These are phyloP conservation scores for Paragorgia papillata DNA, from an alignment of 92 coral and sea anemone species.

Conservation along the genomic window DNA sequence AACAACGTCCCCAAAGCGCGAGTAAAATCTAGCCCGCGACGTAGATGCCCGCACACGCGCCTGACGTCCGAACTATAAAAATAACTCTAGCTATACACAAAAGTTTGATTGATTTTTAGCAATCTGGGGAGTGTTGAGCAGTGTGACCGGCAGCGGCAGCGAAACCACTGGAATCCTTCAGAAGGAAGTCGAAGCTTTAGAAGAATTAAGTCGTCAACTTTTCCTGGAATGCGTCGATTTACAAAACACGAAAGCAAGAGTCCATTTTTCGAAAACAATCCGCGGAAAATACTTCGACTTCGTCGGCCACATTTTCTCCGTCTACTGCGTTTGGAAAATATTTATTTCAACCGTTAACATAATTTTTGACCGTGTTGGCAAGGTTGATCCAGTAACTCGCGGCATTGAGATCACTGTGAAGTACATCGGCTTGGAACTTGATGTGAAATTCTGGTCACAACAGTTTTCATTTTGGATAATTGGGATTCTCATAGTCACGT, in stretches of 20 bases:
- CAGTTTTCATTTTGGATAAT: constrained; percentile 88
- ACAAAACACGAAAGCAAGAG: constrained; percentile 86
- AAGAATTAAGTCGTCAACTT: constrained; percentile 95
- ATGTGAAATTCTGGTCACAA: constrained; percentile 95
- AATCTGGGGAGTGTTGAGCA: constrained; percentile 88
- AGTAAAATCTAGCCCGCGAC: no score
- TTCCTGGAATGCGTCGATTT: constrained; percentile 93
- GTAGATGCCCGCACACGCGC: no score
- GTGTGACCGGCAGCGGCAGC: constrained; percentile 62
- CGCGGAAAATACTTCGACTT: constrained; percentile 98
- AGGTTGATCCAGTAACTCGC: constrained; percentile 94
- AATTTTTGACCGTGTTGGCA: constrained; percentile 97
- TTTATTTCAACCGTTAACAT: constrained; percentile 98
- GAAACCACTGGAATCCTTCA: constrained; percentile 80
- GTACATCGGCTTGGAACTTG: constrained; percentile 87
- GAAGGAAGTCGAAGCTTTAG: constrained; percentile 84
- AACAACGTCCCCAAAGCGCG: no score
- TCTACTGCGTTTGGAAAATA: constrained; percentile 97
- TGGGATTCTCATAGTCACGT: constrained; percentile 92
- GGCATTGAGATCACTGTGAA: constrained; percentile 94
- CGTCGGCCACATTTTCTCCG: constrained; percentile 94
- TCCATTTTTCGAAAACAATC: constrained; percentile 93
- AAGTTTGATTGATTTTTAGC: constrained; percentile 51
- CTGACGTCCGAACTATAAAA: no score
- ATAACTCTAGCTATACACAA: no score